Evolutionary conservation across 2,797 vertebrate species (phyloP), one percentile per base, ranked within the genome.

Genomic region (Buphagus erythrorhynchus): DNA sequence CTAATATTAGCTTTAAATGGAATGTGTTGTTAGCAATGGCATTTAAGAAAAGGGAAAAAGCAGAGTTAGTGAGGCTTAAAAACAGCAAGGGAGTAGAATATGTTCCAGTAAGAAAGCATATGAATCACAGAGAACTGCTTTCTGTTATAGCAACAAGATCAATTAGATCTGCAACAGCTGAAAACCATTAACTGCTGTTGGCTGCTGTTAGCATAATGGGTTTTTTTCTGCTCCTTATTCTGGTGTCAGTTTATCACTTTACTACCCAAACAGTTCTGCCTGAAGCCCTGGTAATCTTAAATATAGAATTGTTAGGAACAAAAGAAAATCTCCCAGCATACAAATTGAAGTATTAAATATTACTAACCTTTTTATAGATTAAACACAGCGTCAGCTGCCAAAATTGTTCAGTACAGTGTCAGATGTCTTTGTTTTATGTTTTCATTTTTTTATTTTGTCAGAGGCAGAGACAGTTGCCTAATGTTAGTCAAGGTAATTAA

Each of bases 1-100:
- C 78, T 96, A 96, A 97, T 95, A 96, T 83, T 96, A 95, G 55
- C 68, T 97, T 96, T 96, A 95, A 97, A 96, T 91, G 81, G 94
- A 97, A 95, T 8, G 66, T n/a, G 69, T 45, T 95, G 74, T 82
- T 96, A 97, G 88, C 90, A 97, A 89, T 73, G 55, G 75, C 74
- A 94, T 97, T 97, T 95, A 96, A 95, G 91, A 86, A 96, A 90
- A 95, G 62, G 80, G 82, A 81, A 95, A 96, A 96, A 65, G 4
- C 77, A 90, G 61, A 91, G 87, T 93, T 95, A 95, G 83, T 66
- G 77, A 83, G 67, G 61, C 72, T 96, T 94, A 96, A 96, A 96
- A 96, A 38, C 92, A 93, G 90, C 71, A 93, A 88, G 80, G 72
- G 75, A 94, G 43, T 85, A 91, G 94, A 97, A 73, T 82, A 65